Base-by-base conservation (phyloP, 2,113 vertebrate species). In the Cnemophilus loriae region DNA sequence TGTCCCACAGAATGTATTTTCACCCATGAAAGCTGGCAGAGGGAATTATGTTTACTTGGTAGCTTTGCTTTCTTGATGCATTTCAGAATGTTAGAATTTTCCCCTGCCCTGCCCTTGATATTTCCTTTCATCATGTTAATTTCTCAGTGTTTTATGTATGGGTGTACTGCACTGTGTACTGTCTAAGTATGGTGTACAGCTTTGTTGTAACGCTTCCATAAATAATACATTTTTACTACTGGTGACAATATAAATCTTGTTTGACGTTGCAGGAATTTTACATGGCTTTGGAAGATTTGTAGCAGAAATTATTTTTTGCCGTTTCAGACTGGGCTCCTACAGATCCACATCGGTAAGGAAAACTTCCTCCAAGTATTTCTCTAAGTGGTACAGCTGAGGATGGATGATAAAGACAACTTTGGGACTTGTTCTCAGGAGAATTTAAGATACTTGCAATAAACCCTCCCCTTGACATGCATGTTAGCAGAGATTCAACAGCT, bases 241-340 rank as follows among this genome's bases (percentile, higher is more conserved):
- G 84, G 19, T 95, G 42, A 41, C 70, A 47, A 17, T 16, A 63
- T 18, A 13, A 56, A 65, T 84, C 37, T 86, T 92, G 23, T 96
- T 97, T 84, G 83, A 73, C 17, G 2, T 96, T 96, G 41, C 93
- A 99, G 99, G 99, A 35, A 99, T 99, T 98, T 96, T 99, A 92
- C 99, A 99, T 32, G 97, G 98, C 56, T 93, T 99, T 95, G 98
- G 99, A 60, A 99, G 99, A 92, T 99, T 98, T 97, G 95, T 99
- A 91, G 98, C 99, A 50, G 99, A 99, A 96, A 78, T 99, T 21
- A 68, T 99, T 96, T 99, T 98, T 98, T 99, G 99, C 97, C 99
- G 98, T 95, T 99, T 99, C 95, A 98, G 98, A 97, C 96, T 99
- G 89, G 99, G 99, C 92, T 97, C 98, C 81, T 98, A 98, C 95